A percentile compares a stretch with the other conserved stretches of the same genome.
Evolutionary conservation across 2,797 vertebrate species (phyloP).

Genomic region (Coluber constrictor): DNA sequence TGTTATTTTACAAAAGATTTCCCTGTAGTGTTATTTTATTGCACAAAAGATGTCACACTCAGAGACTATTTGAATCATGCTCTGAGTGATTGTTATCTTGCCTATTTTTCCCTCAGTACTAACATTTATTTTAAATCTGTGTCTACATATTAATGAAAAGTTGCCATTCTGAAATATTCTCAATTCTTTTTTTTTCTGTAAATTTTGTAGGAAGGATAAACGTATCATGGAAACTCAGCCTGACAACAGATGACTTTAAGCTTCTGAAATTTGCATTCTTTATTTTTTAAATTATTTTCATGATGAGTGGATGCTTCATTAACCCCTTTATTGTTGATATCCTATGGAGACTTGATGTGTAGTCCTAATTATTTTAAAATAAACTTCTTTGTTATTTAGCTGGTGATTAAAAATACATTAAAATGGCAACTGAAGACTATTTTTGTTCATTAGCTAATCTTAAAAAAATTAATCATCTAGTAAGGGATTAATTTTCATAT

Average conservation of each 20-base stretch:
- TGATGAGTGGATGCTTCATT: constrained; percentile 78
- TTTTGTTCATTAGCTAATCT: constrained; percentile 77
- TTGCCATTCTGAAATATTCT: constrained; percentile 50
- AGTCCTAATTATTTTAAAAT: constrained; percentile 85
- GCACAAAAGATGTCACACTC: background rate
- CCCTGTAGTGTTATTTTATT: background rate
- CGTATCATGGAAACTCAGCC: constrained; percentile 62
- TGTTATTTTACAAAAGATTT: background rate
- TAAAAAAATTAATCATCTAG: constrained; percentile 75
- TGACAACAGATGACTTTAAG: constrained; percentile 70
- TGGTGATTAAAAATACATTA: constrained; percentile 83
- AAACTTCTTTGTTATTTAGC: constrained; percentile 80
- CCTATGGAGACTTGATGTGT: constrained; percentile 78
- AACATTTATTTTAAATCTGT: constrained; percentile 62
- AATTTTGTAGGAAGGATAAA: constrained; percentile 64
- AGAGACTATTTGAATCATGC: background rate
- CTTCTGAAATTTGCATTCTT: constrained; percentile 68
- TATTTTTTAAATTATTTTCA: constrained; percentile 68
- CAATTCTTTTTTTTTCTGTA: constrained; percentile 44
- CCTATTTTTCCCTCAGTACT: constrained; percentile 47
- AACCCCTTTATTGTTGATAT: constrained; percentile 81
- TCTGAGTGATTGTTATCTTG: constrained; percentile 1
- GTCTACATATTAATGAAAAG: constrained; percentile 37
- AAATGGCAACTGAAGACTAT: constrained; percentile 74
- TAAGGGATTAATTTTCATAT: constrained; percentile 78